Conservation (phyloP, 2,113 vertebrate species). For the Hipposideros armiger region DNA sequence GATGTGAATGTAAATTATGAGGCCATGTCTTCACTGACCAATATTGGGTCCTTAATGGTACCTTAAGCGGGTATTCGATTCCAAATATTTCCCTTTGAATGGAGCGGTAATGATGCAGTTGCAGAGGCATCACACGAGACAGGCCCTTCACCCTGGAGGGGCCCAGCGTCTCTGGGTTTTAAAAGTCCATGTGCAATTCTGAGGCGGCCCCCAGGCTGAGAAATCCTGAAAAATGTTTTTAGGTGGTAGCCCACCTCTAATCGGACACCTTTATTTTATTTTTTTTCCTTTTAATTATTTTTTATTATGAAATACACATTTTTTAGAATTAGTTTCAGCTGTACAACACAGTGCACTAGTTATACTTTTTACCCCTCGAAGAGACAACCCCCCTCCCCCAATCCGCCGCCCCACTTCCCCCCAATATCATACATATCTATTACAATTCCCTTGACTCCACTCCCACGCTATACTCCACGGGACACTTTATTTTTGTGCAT, state of each 20-base stretch:
- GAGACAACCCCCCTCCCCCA: no score
- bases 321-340: no score
- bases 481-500: background rate
- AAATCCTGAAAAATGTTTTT: background rate
- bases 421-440: no score
- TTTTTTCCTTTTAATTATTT: no score
- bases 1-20: rapidly evolving
- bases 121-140: background rate
- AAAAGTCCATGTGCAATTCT: background rate
- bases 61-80: rapidly evolving
- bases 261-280: background rate
- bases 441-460: no score
- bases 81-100: background rate
- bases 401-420: no score
- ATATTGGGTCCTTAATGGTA: background rate
- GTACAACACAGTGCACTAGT: no score
- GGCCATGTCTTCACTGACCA: rapidly evolving
- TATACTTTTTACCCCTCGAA: no score
- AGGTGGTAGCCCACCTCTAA: no score
- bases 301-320: no score
- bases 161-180: background rate
- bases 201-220: background rate
- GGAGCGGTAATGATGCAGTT: background rate
- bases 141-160: rapidly evolving
- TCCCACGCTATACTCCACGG: no score